Base-by-base conservation (phyloP, 2,888 invertebrate genomes). In the Drosophila merina region DNA sequence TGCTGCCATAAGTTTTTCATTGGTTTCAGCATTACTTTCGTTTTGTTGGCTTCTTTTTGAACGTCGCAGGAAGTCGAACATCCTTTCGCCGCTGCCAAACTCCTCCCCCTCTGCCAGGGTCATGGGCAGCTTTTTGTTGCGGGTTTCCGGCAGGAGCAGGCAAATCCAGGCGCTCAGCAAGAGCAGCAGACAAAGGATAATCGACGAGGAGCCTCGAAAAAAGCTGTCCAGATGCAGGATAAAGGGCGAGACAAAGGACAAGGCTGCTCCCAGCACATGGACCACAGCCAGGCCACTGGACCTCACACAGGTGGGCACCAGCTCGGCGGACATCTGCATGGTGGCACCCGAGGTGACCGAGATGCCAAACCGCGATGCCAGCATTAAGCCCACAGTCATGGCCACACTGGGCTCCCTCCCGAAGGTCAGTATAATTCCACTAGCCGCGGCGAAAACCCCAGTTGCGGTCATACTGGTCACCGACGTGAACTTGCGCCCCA, bases 251-350 rank as follows among this genome's bases (percentile, higher is more conserved):
- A 93, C 91, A 79, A 93, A 93, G 56, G 93, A 93, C 12, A 93
- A 93, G 0, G 93, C 93, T 68, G 93, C 93, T 0, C 94, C 94
- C 7, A 92, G 92, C 9, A 94, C 93, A 77, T 94, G 94, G 0
- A 94, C 92, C n/a, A 93, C 91, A 0, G 93, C 93, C n/a, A 94
- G 92, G 12, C 93, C 94, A 77, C 94, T 93, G 0, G 93, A 94
- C 50, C 94, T 89, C 7, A 94, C 93, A 59, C 93, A 93, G 8
- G 94, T 94, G 12, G 94, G 94, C 57, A 94, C 93, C 10, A 94
- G 86, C 83, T 94, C 94, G 0, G 94, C 93, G 3, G 93, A 93
- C 76, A 94, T 94, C 83, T 94, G 93, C 44, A 93, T 92, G 4
- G 93, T 93, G 3, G 94, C 93, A 77, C 94, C 94, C 74, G 93